Evolutionary conservation across 92 coral and sea anemone genomes (phyloP).

Genomic region (Micromussa lordhowensis): DNA sequence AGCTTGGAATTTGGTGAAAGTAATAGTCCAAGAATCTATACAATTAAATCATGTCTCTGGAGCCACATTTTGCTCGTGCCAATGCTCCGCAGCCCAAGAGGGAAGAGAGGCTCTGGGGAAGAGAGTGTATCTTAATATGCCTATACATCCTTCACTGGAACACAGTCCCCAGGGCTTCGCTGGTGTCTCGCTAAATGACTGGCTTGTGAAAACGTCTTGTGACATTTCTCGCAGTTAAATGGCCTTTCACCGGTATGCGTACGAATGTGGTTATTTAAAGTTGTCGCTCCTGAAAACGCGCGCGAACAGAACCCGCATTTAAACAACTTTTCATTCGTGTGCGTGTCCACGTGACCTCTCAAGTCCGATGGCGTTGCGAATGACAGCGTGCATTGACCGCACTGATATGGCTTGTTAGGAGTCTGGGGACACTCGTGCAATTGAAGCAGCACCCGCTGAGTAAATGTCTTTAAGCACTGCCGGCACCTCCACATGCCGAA

Average conservation of each 20-base stretch:
- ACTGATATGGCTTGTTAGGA: conserved; percentile 93
- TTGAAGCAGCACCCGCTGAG: conserved; percentile 90
- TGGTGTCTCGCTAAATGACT: conserved; percentile 88
- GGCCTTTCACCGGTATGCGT: conserved; percentile 97
- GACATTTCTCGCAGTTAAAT: conserved; percentile 80
- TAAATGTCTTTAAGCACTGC: conserved; percentile 92
- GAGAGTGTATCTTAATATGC: not conserved
- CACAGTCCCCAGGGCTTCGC: conserved; percentile 41
- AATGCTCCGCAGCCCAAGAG: too few species aligned
- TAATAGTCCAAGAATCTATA: too few species aligned
- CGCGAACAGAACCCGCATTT: conserved; percentile 98
- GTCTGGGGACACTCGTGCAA: conserved; percentile 90
- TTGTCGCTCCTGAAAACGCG: conserved; percentile 96
- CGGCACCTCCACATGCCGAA: conserved; percentile 90
- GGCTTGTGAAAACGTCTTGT: conserved; percentile 85
- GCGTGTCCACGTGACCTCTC: conserved; percentile 93
- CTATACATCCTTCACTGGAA: not conserved
- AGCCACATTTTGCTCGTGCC: too few species aligned
- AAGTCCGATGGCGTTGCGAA: conserved; percentile 84
- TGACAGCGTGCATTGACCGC: conserved; percentile 93
- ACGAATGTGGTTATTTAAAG: conserved; percentile 95
- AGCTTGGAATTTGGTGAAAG: too few species aligned
- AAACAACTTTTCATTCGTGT: conserved; percentile 90
- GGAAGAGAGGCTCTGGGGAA: too few species aligned
- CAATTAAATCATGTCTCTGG: too few species aligned